A percentile compares a stretch with the other conserved stretches of the same genome.
phyloP scores from a whole-genome alignment of 2,888 invertebrate genomes.

The Choreutis nemorana region DNA sequence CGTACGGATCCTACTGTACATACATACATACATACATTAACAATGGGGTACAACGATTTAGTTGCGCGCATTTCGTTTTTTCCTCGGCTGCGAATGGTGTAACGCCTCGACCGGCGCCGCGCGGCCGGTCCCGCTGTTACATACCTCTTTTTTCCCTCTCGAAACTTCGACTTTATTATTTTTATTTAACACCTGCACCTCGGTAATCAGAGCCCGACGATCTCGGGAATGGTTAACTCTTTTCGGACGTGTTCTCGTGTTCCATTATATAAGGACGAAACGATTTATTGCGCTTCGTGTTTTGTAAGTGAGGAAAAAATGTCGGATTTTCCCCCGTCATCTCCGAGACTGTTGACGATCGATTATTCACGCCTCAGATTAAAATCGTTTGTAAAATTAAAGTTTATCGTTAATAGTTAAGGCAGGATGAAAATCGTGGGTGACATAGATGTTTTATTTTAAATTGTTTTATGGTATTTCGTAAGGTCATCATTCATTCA shows the following conservation, averaged over 20 bases:
- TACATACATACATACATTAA: no score
- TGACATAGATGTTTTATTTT: no score
- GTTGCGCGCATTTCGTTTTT: slow-evolving; percentile 43
- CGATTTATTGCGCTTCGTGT: slow-evolving; percentile 51
- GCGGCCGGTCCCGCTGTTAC: slow-evolving; percentile 48
- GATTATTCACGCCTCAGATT: slow-evolving; percentile 49
- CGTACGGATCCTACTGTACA: no score
- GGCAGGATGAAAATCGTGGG: no score
- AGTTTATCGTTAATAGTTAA: no score
- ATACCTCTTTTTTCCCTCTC: slow-evolving; percentile 51
- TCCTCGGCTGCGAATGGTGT: slow-evolving; percentile 50
- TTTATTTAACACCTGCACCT: slow-evolving; percentile 66
- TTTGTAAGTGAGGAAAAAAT: slow-evolving; percentile 49
- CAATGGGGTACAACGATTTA: no score
- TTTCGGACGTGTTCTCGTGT: slow-evolving; percentile 51
- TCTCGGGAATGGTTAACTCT: slow-evolving; percentile 64
- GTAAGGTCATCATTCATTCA: no score
- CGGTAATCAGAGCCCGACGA: slow-evolving; percentile 62
- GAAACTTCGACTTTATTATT: slow-evolving; percentile 59
- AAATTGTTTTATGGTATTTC: no score
- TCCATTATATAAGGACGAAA: slow-evolving; percentile 30
- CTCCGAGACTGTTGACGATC: slow-evolving; percentile 48
- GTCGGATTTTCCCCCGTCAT: slow-evolving; percentile 53
- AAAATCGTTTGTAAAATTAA: no score
- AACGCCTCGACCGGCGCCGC: slow-evolving; percentile 55